Percentiles rank a stretch among this genome's conserved stretches.
These are phyloP conservation scores for Ceyx melanurus DNA, from an alignment of 2,113 vertebrate genomes.

Conservation along the genomic window DNA sequence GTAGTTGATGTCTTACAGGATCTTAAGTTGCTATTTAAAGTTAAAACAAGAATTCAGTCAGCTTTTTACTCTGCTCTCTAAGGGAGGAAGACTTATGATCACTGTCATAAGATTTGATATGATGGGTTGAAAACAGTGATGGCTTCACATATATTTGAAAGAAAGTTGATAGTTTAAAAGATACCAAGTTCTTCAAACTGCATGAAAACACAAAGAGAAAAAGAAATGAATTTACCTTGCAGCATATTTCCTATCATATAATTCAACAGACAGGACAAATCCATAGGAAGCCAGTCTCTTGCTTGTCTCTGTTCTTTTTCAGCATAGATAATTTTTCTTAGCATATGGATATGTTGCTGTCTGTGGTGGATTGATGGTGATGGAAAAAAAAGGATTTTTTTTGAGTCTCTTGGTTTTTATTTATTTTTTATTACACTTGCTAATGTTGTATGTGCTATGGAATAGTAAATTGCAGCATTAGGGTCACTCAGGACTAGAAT, in stretches of 20 bases:
- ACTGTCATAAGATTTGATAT: not conserved
- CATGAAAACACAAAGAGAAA: not conserved
- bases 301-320: not conserved
- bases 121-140: not conserved
- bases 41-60: not conserved
- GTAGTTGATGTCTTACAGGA: not conserved
- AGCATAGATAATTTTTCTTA: not conserved
- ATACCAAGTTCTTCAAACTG: not conserved
- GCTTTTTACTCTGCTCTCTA: not conserved
- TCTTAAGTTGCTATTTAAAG: not conserved
- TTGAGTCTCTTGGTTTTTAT: not conserved
- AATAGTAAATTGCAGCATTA: not conserved
- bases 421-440: not conserved
- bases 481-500: not conserved
- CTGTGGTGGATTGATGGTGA: not conserved
- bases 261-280: not conserved
- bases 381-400: too few species aligned
- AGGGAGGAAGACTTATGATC: not conserved
- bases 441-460: not conserved
- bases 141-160: not conserved
- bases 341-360: accelerated
- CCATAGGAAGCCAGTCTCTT: not conserved
- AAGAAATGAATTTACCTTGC: not conserved
- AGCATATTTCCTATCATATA: not conserved
- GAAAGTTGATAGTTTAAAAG: not conserved